Base-by-base conservation (phyloP, 2,113 vertebrate species). In the Phycodurus eques region DNA sequence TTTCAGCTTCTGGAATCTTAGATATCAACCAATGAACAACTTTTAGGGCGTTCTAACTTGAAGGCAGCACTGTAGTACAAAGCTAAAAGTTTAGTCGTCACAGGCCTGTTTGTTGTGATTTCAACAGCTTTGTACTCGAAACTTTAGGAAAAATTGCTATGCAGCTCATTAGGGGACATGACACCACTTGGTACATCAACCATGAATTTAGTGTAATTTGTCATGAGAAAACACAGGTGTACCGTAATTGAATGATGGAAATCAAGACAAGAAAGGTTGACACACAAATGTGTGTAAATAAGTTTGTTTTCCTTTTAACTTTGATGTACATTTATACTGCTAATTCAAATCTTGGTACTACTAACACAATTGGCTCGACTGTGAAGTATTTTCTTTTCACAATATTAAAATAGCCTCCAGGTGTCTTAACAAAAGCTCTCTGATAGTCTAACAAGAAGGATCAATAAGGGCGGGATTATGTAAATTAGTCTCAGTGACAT, bases 51-150 rank as follows among this genome's bases (percentile, higher is more conserved):
- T 15, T 51, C 14, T 15, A 51, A 51, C 15, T 51, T 51, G 49
- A 51, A 19, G 49, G 49, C 49, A 19, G 15, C 17, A 19, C 17
- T 51, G 17, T 51, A 56, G 20, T 19, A 22, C 53, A 20, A 54
- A 54, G 6, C 49, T 13, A 47, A 20, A 53, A 53, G 5, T 51
- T 15, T 1, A n/a, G 53, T 54, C 20, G 0, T 76, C 78, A 12
- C 27, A 51, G 54, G 66, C 17, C 2, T 75, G 71, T 84, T 77
- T 82, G 22, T 79, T 68, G 77, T 72, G 56, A 79, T 67, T 63
- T 43, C n/a, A 82, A 71, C 65, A 63, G 44, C 73, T 88, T 90
- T 88, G 47, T 84, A 85, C 77, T 74, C 8, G 5, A 56, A 49
- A 62, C 22, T 79, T 81, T 81, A 81, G 33, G 35, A 73, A 12